Percentiles rank a stretch among this genome's conserved stretches.
Evolutionary conservation across 2,797 vertebrate species (phyloP).

Genomic region (Myotis planiceps): DNA sequence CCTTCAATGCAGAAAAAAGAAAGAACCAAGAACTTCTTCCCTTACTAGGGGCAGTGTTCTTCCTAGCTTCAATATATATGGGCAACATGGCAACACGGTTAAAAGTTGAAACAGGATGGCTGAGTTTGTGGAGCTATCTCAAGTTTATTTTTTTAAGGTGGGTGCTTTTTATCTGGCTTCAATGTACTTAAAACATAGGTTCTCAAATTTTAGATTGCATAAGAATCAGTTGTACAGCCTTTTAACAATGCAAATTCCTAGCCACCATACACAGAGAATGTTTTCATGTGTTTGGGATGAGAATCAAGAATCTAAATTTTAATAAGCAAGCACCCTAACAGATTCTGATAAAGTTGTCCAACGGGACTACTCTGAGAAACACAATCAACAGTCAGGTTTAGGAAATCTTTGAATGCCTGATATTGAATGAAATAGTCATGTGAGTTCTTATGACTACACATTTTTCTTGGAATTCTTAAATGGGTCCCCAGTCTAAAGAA

Average conservation of each 20-base stretch:
- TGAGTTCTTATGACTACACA: background rate
- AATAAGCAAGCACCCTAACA: background rate
- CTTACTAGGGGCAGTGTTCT: background rate
- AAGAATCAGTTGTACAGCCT: background rate
- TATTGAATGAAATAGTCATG: background rate
- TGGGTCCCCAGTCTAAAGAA: background rate
- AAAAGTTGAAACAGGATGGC: background rate
- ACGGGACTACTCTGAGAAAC: background rate
- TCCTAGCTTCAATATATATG: background rate
- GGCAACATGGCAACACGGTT: background rate
- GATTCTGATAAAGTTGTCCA: background rate
- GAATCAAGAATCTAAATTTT: constrained; percentile 12
- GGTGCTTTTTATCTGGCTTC: background rate
- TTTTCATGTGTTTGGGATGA: background rate
- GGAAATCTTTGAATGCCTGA: background rate
- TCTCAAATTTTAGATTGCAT: background rate
- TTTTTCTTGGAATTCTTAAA: background rate
- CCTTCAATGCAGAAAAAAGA: background rate
- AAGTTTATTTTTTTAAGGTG: background rate
- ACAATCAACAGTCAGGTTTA: background rate
- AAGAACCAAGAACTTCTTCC: background rate
- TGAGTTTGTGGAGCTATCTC: background rate
- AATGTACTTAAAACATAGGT: background rate
- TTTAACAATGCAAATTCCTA: background rate
- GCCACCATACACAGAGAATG: background rate